A percentile compares a stretch with the other conserved stretches of the same genome.
Evolutionary conservation across 1,140 invertebrate genomes (phyloP).

Genomic region (Aplysia californica): DNA sequence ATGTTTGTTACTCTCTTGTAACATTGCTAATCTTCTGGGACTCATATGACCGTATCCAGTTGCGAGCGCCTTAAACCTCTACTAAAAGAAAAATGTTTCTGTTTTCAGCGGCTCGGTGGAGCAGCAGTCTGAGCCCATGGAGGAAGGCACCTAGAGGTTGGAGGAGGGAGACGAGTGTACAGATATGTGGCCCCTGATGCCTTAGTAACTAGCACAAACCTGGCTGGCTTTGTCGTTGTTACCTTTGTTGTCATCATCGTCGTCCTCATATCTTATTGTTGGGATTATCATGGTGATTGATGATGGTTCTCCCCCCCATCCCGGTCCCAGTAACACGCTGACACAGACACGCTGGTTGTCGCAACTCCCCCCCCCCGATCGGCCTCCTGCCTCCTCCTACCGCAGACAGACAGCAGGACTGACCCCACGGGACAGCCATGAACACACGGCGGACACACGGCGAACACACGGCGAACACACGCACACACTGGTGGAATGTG

Average conservation of each 20-base stretch:
- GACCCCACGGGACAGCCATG: too few relatives aligned
- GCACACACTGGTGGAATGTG: too few relatives aligned
- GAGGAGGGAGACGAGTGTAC: too few relatives aligned
- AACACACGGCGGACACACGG: too few relatives aligned
- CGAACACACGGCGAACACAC: too few relatives aligned
- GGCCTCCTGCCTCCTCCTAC: too few relatives aligned
- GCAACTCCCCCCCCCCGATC: too few relatives aligned
- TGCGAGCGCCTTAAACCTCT: too few relatives aligned
- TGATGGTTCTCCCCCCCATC: background rate
- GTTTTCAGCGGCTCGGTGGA: conserved; percentile 35
- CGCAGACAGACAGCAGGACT: too few relatives aligned
- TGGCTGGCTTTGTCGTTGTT: conserved; percentile 26
- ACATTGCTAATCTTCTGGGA: background rate
- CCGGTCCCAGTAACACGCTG: too few relatives aligned
- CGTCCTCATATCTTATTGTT: conserved; percentile 10
- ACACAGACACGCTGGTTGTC: too few relatives aligned
- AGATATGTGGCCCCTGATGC: conserved; percentile 20
- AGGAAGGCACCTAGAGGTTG: conserved; percentile 56
- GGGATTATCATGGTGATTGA: conserved; percentile 20
- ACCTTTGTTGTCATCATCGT: conserved; percentile 10
- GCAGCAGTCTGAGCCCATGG: conserved; percentile 59
- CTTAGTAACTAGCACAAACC: conserved; percentile 23
- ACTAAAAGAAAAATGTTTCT: background rate
- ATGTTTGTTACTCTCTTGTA: background rate
- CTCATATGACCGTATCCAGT: too few relatives aligned